Evolutionary conservation across 2,113 vertebrate species (phyloP), one percentile per base, ranked within the genome.

Genomic region (Malaclemys terrapin): DNA sequence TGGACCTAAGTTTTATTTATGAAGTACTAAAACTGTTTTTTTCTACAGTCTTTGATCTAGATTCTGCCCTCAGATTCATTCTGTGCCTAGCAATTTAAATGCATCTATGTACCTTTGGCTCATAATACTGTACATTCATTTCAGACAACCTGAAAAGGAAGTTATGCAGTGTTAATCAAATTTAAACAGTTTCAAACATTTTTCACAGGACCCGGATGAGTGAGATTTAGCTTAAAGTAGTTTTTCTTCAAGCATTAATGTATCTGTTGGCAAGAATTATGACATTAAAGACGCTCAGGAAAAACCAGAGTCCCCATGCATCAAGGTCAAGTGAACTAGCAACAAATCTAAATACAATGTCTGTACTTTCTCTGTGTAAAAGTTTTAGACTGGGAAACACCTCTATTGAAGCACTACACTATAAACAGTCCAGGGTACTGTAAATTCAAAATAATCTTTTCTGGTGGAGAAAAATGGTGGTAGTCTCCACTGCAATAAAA

Each of bases 131-230:
- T 86, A 78, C 5, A 0, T 88, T 95, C 57, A 93, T 6, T 57
- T 89, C 42, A 93, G 85, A 89, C 2, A 3, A 94, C 17, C 84
- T 92, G 88, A 94, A 94, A 91, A 93, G 65, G 27, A 86, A 95
- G 97, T 92, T 96, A 95, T 95, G 84, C 88, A 96, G 65, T 0
- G 27, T 85, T 97, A 97, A 96, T 97, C 72, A 92, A 95, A 97
- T 88, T 53, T 94, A 94, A 94, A 93, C 80, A 94, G 65, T 91
- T 95, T 93, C 89, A 91, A 93, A 94, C 53, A 81, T 85, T 92
- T 95, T 93, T 95, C 87, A 89, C 86, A 91, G 53, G 91, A 91
- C 83, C 56, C 76, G 90, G 89, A 91, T 13, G 80, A 29, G 52
- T 45, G 93, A 89, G 45, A 90, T 85, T 98, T 82, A 92, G 0